Evolutionary conservation across 2,113 vertebrate genomes (phyloP), one percentile per base, ranked within the genome.

Genomic region (Siphamia tubifer): DNA sequence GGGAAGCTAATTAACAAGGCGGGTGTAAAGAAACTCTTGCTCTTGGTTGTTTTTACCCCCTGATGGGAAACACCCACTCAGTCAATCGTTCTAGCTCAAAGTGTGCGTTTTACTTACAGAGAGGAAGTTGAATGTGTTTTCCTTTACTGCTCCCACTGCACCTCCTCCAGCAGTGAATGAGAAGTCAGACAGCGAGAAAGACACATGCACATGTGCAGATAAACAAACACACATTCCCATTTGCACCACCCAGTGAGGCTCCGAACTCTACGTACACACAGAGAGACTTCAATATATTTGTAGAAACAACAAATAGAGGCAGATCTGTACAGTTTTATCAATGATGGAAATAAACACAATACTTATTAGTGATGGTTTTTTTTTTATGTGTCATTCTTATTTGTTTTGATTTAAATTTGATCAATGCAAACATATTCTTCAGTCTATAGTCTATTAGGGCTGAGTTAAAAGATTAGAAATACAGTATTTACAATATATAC

Each of bases 11-110:
- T 90, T 81, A 87, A 84, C 78, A 32, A 61, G 54, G 48, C 6
- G 71, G 73, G 69, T 84, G 82, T 68, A 66, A 82, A 89, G 62
- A 66, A 78, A 84, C 68, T 74, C 79, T 0, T 54, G 65, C 71
- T 62, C 74, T 64, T 7, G 28, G 84, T 87, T 90, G 75, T 90
- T 86, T 85, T 86, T 83, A 82, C 87, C 84, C 77, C 88, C 86
- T 16, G 70, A 74, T 17, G 83, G 61, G 83, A 78, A 75, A 87
- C 74, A 77, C 77, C 68, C 65, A 63, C 56, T 55, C 69, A 73
- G 68, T 79, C 69, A 64, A 11, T 82, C 6, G 38, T 39, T 74
- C 40, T 40, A 40, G 30, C 32, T 9, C 69, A 71, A 20, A 73
- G 66, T 43, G 54, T 60, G 73, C 36, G 69, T 86, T 64, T 78